Conservation (phyloP, 1,140 invertebrate genomes). For the Chrysomallon squamiferum region DNA sequence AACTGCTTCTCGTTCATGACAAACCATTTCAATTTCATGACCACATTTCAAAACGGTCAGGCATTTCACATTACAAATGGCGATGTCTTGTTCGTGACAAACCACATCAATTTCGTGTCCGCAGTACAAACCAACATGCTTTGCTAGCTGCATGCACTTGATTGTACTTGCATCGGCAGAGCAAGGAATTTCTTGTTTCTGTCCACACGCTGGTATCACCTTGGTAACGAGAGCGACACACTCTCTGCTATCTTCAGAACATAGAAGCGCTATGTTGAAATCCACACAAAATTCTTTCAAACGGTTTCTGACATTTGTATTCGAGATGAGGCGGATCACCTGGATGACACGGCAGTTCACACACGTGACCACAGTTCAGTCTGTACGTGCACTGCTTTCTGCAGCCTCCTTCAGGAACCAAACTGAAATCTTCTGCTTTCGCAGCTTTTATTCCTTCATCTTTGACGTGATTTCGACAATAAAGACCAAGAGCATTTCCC, state of each 20-base stretch:
- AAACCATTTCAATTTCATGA: slow-evolving; percentile 60
- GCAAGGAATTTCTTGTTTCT: slow-evolving; percentile 21
- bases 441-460: slow-evolving; percentile 22
- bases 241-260: slow-evolving; percentile 69
- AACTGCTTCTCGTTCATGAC: slow-evolving; percentile 25
- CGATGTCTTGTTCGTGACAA: slow-evolving; percentile 36
- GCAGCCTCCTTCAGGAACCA: slow-evolving; percentile 45
- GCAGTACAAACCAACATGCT: slow-evolving; percentile 44
- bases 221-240: slow-evolving; percentile 10
- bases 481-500: slow-evolving; percentile 8
- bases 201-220: slow-evolving; percentile 57
- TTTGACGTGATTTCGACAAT: slow-evolving; percentile 16
- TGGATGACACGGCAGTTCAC: slow-evolving; percentile 11
- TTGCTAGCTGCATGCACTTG: slow-evolving; percentile 63
- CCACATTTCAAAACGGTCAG: slow-evolving; percentile 60
- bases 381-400: not conserved
- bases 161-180: too few species aligned
- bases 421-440: slow-evolving; percentile 50
- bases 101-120: slow-evolving; percentile 47
- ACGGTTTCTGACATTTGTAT: too few species aligned
- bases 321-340: slow-evolving; percentile 6
- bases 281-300: slow-evolving; percentile 26
- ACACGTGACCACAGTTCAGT: slow-evolving; percentile 21
- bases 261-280: slow-evolving; percentile 78
- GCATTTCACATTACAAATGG: slow-evolving; percentile 31